Evolutionary conservation across 2,888 invertebrate genomes (phyloP).

Genomic region (Drosophila prolongata): DNA sequence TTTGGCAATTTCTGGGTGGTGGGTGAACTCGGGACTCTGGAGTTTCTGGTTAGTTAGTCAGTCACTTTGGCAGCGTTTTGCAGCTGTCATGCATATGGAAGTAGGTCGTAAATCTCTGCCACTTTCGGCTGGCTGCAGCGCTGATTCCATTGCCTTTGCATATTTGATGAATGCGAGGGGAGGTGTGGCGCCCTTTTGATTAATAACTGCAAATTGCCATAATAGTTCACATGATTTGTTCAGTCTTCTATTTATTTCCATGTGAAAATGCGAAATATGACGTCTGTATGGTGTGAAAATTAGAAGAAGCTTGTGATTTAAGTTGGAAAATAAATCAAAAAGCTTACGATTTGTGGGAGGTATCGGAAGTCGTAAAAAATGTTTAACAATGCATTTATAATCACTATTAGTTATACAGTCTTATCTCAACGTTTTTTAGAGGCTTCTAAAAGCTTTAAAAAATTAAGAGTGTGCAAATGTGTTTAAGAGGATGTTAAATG

Average conservation of each 20-base stretch:
- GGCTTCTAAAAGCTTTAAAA: too few relatives aligned
- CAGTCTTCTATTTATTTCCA: conserved; percentile 20
- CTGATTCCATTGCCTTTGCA: conserved; percentile 47
- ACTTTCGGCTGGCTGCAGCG: conserved; percentile 42
- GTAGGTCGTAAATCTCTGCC: conserved; percentile 74
- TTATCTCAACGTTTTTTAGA: neutral
- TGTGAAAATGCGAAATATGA: conserved; percentile 30
- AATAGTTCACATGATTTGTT: conserved; percentile 71
- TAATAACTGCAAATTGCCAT: conserved; percentile 75
- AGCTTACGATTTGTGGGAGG: neutral
- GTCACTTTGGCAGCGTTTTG: conserved; percentile 51
- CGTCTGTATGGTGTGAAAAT: conserved; percentile 27
- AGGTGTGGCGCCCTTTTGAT: conserved; percentile 55
- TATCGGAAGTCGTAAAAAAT: neutral
- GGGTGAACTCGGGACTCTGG: conserved; percentile 1
- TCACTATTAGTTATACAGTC: neutral
- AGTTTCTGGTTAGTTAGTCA: conserved; percentile 67
- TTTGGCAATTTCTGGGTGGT: conserved; percentile 3
- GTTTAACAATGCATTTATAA: neutral
- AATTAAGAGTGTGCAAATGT: too few relatives aligned
- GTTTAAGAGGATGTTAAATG: too few relatives aligned
- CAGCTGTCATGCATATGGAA: conserved; percentile 78
- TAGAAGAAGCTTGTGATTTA: conserved; percentile 10
- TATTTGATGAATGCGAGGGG: conserved; percentile 41
- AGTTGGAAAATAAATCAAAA: conserved; percentile 14